Base-by-base conservation (phyloP, 2,888 invertebrate genomes). In the Auanema sp. region DNA sequence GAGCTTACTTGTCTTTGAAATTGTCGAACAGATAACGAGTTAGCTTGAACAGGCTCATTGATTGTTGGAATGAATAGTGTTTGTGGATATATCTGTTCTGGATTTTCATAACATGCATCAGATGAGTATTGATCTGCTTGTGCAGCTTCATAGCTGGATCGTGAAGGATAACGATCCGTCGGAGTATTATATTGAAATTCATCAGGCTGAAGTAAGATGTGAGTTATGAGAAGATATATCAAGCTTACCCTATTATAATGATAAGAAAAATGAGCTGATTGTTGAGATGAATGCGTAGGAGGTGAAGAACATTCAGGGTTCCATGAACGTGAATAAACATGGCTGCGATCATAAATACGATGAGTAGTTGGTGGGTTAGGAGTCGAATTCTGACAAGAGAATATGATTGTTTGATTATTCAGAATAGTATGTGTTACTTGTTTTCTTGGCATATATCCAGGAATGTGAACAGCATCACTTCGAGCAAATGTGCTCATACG, bases 311-410 rank as follows among this genome's bases (percentile, higher is more conserved):
- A 24, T 24, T 67, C 73, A 0, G 75, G 73, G 16, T 76, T 76
- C 76, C 76, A 76, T 11, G 70, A 70, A 24, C 72, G 58, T 1
- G 76, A 73, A 58, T 76, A 70, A 16, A 70, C 69, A 53, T 76
- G 76, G 12, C 73, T 73, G 33, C 71, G 51, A 42, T 73, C 73
- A 52, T 76, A 76, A 33, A 76, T 73, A 33, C 67, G 58, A 5
- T 69, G 70, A 12, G 68, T 60, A 56, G 68, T 57, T 6, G 67
- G 66, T 3, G 72, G 70, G 2, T 70, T 61, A 33, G 75, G 75
- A 2, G 73, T 69, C 18, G 76, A 76, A 52, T 71, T 58, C 72
- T 75, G 64, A 42, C 68, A 66, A 14, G 14, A 55, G 24, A 6
- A 40, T 40, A 18, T 10, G 5, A n/a, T 18, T 6, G 25, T 47